Evolutionary conservation across 2,113 vertebrate genomes (phyloP).

Genomic region (Macroglossus sobrinus): DNA sequence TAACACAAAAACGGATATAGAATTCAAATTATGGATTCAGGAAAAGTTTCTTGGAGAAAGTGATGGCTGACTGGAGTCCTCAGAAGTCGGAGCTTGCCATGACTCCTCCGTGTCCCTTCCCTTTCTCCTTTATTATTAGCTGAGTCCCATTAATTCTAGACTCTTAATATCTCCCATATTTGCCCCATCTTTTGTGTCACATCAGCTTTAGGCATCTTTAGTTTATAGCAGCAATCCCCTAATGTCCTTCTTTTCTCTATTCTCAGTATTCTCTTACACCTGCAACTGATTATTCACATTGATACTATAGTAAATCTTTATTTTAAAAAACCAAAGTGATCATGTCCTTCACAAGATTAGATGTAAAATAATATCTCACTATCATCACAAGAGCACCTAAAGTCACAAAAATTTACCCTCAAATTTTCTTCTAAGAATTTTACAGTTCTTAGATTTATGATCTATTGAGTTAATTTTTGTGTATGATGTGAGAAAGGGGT

Average conservation of each 20-base stretch:
- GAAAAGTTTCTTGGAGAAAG: slow-evolving; percentile 6
- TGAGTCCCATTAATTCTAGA: neutral
- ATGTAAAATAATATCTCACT: neutral
- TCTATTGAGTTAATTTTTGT: neutral
- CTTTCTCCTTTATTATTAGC: neutral
- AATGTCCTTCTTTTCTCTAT: neutral
- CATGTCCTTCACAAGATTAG: neutral
- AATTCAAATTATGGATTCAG: slow-evolving; percentile 12
- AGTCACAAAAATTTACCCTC: neutral
- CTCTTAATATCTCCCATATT: neutral
- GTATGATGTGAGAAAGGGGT: neutral
- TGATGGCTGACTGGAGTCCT: neutral
- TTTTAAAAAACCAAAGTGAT: neutral
- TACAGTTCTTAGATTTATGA: neutral
- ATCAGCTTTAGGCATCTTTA: neutral
- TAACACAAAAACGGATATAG: neutral
- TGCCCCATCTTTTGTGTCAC: neutral
- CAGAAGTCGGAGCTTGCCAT: neutral
- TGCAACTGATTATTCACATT: neutral
- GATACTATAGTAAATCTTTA: neutral
- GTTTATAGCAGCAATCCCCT: neutral
- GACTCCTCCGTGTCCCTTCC: neutral
- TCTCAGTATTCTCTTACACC: neutral
- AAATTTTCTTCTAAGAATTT: slow-evolving; percentile 24
- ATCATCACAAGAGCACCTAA: neutral